Evolutionary conservation across 2,888 invertebrate species (phyloP), one percentile per base, ranked within the genome.

Genomic region (Orgyia antiqua): DNA sequence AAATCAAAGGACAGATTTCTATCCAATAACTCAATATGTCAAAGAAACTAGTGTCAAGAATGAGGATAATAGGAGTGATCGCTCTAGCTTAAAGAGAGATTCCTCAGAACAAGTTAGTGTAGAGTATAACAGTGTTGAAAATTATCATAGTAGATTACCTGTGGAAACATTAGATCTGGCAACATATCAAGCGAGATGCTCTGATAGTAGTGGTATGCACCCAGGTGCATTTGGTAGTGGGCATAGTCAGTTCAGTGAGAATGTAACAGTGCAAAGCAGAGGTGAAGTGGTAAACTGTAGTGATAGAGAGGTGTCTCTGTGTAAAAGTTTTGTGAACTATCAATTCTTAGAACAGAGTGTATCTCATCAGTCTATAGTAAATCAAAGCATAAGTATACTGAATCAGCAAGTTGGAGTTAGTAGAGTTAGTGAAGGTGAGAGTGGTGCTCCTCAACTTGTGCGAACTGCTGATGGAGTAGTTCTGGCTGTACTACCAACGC

Each of bases 301-400:
- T 73, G 79, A 83, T 33, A 69, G 69, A 59, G 80, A 79, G 45
- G 57, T 76, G 40, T 66, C 68, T 24, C 64, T 72, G 39, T 71
- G 70, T 26, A 83, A 82, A 46, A 75, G 73, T 62, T 79, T 70
- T 73, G 73, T 86, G 58, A 87, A 87, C 76, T 87, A 86, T 66
- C 87, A 87, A 62, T 75, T 86, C 58, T 68, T 86, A 69, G 86
- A 87, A 78, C 86, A 86, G 59, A 86, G 82, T 77, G 79, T 86
- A 42, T 77, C 83, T 35, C 87, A 86, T 57, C 86, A 86, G 47
- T 82, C 84, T 13, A 82, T 84, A 69, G 83, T 86, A 53, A 86
- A 86, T 73, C 84, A 86, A 53, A 82, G 80, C 71, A 83, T 87
- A 51, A 84, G 78, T 69, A 83, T 86, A 70, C 64, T 86, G 49